Base-by-base conservation (phyloP, 2,113 vertebrate genomes). In the Peromyscus californicus region DNA sequence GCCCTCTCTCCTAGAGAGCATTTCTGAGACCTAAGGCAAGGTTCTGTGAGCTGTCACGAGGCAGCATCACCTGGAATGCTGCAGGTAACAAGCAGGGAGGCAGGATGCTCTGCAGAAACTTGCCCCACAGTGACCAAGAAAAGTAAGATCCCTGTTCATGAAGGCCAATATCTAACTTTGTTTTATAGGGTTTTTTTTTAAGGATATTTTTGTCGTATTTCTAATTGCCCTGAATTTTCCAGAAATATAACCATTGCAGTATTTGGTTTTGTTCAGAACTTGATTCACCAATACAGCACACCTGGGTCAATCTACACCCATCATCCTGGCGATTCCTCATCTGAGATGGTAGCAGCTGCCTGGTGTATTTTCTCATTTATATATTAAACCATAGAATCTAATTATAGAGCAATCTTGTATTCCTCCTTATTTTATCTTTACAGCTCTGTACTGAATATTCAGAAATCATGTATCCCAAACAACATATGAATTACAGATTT, bases 381-480 rank as follows among this genome's bases (percentile, higher is more conserved):
- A 79, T 10, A 54, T 33, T 33, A 63, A 88, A 17, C 63, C 45
- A 59, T 0, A 75, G 70, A n/a, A 63, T 54, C 51, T 86, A 94
- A 75, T 70, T 89, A 57, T 26, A 92, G 88, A 93, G 15, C 65
- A n/a, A 39, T 65, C 65, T 42, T 75, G 31, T 33, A 69, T n/a
- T 91, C 89, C 67, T 22, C 72, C 48, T n/a, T 42, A 85, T 67
- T 59, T 90, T 91, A 78, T 82, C 54, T 89, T 89, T 67, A 94
- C 31, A 42, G 45, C 29, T 57, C 80, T 10, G n/a, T 51, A 63
- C 29, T 65, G 26, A 51, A 54, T n/a, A 61, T 88, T 57, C 78
- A 0, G 29, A 69, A 90, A 96, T 26, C 87, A 76, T 21, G 0
- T 75, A 7, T 54, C 29, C 45, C 33, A 42, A 76, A 89, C 90